Percentiles rank a stretch among this genome's conserved stretches.
Evolutionary conservation across 2,113 vertebrate genomes (phyloP).

Genomic region (Odocoileus hemionus): DNA sequence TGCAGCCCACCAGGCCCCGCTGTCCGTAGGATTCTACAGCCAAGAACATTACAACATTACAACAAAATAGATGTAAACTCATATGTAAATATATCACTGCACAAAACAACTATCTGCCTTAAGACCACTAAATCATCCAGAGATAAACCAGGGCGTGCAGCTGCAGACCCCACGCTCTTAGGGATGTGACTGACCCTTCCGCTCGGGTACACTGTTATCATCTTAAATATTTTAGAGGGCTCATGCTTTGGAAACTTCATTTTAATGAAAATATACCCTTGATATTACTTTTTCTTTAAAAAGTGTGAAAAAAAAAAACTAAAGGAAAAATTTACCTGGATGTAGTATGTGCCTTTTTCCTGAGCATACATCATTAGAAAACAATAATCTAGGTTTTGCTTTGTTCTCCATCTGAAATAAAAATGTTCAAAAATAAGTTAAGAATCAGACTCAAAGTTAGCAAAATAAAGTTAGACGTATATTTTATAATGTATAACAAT

Average conservation of each 20-base stretch:
- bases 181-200: too few species aligned
- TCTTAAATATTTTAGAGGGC: not conserved
- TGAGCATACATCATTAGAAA: constrained; percentile 99
- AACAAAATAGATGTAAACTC: not conserved
- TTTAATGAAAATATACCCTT: constrained; percentile 20
- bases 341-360: constrained; percentile 95
- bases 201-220: not conserved
- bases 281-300: constrained; percentile 26
- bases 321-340: constrained; percentile 87
- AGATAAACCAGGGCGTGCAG: not conserved
- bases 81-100: not conserved
- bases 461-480: not conserved
- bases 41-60: not conserved
- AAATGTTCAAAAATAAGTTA: constrained; percentile 57
- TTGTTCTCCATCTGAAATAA: constrained; percentile 94
- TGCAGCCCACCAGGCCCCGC: not conserved
- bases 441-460: constrained; percentile 54
- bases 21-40: not conserved
- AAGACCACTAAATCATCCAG: not conserved
- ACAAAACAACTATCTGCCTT: not conserved
- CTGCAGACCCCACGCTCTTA: not conserved
- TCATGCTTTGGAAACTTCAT: not conserved
- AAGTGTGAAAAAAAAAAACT: not conserved
- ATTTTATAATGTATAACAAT: not conserved
- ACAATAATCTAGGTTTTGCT: constrained; percentile 98